Evolutionary conservation across 2,113 vertebrate genomes (phyloP), one percentile per base, ranked within the genome.

Genomic region (Leptobrachium leishanense): DNA sequence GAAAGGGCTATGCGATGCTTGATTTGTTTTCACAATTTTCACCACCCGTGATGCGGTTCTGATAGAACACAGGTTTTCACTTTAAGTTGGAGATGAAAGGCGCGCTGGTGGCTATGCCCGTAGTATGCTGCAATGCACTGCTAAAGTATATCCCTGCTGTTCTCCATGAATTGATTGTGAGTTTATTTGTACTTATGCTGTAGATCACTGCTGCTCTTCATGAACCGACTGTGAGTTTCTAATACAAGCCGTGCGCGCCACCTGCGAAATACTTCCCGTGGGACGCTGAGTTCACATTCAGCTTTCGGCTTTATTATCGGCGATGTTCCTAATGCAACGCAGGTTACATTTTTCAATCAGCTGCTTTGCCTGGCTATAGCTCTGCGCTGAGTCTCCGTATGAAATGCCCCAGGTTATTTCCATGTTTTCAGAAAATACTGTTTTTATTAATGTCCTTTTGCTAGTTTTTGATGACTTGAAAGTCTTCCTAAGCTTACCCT

Each of bases 61-160:
- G 78, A 81, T 81, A 81, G 78, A 81, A 81, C 64, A 68, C 65
- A 44, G 78, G 78, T 81, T 81, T 81, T 81, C 78, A 81, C 78
- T 74, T 81, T 74, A 81, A 81, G 71, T 81, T 68, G 55, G 71
- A 81, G 78, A 81, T 81, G 78, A 81, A 74, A 81, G 78, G 69
- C 78, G 54, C 73, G 78, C 78, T 81, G 64, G 50, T 81, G 78
- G 78, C 73, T 81, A 81, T 81, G 71, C 63, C 72, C 67, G 73
- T 44, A 44, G 77, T 74, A 63, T 80, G 71, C 63, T 59, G 78
- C 64, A 81, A 81, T 81, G 64, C 59, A 55, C 72, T 50, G 65
- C 78, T 74, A 74, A 74, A 81, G 53, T 74, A 68, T 81, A 68
- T 74, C 54, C 78, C 78, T 31, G 78, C 78, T 81, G 78, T 81